Evolutionary conservation across 1,140 invertebrate genomes (phyloP).

Genomic region (Anastrepha obliqua): DNA sequence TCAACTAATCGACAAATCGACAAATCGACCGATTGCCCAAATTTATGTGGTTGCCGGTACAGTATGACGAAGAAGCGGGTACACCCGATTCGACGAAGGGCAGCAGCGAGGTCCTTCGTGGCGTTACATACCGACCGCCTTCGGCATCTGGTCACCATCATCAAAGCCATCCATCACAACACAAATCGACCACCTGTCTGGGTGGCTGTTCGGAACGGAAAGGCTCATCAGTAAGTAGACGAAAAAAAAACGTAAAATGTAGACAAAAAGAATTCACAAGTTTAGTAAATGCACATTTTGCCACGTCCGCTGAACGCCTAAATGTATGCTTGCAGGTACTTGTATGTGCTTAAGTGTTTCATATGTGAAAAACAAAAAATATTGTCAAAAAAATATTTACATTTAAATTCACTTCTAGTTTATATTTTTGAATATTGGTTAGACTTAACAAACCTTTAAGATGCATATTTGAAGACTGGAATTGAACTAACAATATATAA

Average conservation of each 20-base stretch:
- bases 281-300: constrained; percentile 21
- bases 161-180: constrained; percentile 64
- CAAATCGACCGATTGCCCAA: background rate
- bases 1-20: background rate
- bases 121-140: constrained; percentile 76
- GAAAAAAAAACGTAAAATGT: background rate
- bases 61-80: constrained; percentile 75
- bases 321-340: constrained; percentile 37
- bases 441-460: no score
- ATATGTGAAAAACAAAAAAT: background rate
- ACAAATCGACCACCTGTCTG: constrained; percentile 76
- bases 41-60: constrained; percentile 47
- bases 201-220: constrained; percentile 78
- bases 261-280: background rate
- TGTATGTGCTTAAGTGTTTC: constrained; percentile 17
- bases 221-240: constrained; percentile 78
- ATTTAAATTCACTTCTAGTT: background rate
- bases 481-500: no score
- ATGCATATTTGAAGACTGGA: no score
- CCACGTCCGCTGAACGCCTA: background rate
- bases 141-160: constrained; percentile 63
- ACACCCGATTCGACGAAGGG: constrained; percentile 76
- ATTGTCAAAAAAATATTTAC: no score
- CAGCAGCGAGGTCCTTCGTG: constrained; percentile 72
- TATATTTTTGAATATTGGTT: background rate